A percentile compares a stretch with the other conserved stretches of the same genome.
Evolutionary conservation across 2,113 vertebrate species (phyloP).

Genomic region (Penelope pileata): DNA sequence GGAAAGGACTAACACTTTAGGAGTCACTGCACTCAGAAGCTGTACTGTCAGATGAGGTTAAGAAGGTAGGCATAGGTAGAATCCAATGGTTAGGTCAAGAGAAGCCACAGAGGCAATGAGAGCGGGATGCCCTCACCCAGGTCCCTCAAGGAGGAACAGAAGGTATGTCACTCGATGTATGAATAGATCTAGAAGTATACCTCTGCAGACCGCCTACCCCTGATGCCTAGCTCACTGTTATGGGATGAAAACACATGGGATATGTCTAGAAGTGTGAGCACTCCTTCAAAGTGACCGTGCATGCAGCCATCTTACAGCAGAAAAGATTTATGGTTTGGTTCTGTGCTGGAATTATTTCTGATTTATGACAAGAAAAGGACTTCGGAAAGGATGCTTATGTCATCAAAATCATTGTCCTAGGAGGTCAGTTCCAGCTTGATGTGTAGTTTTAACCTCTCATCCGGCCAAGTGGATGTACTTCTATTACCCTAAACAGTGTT

Average conservation of each 20-base stretch:
- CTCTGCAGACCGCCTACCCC: not conserved
- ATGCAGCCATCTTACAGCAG: not conserved
- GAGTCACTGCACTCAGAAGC: fast-evolving
- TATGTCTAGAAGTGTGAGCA: not conserved
- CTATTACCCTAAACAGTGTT: not conserved
- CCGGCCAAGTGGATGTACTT: not conserved
- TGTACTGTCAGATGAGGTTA: not conserved
- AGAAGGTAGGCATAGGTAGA: not conserved
- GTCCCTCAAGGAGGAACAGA: not conserved
- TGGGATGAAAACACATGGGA: not conserved
- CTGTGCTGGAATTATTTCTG: not conserved
- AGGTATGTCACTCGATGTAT: not conserved
- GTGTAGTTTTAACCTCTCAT: not conserved
- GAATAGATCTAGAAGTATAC: not conserved
- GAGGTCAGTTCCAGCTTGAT: not conserved
- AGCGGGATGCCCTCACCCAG: not conserved
- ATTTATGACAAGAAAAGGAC: not conserved
- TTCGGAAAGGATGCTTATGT: not conserved
- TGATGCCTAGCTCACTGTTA: not conserved
- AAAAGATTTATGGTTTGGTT: not conserved
- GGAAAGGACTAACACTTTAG: not conserved
- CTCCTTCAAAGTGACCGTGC: not conserved
- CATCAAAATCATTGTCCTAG: not conserved
- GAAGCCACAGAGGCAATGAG: not conserved
- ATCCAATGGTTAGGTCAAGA: not conserved